Evolutionary conservation across 2,888 invertebrate genomes (phyloP).

Genomic region (Microchrysa polita): DNA sequence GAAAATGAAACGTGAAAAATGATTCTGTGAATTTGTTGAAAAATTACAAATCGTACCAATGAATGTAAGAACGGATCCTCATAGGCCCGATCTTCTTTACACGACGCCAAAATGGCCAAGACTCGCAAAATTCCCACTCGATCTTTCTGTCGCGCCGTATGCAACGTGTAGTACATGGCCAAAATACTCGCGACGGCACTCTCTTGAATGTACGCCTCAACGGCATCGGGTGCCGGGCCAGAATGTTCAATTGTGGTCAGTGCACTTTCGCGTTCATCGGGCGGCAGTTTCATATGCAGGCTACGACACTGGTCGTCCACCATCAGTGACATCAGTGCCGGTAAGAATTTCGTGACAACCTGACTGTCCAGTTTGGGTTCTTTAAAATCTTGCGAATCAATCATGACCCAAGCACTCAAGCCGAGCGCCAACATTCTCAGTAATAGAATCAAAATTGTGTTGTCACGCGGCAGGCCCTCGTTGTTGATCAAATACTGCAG

Average conservation of each 20-base stretch:
- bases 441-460: conserved; percentile 86
- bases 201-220: conserved; percentile 90
- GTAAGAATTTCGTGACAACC: conserved; percentile 93
- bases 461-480: conserved; percentile 90
- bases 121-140: conserved; percentile 84
- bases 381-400: conserved; percentile 93
- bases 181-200: conserved; percentile 91
- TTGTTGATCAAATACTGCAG: conserved; percentile 88
- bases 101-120: conserved; percentile 88
- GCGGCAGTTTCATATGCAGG: conserved; percentile 85
- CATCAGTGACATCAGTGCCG: conserved; percentile 93
- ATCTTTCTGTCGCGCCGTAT: conserved; percentile 84
- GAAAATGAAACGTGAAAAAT: conserved; percentile 30
- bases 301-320: conserved; percentile 87
- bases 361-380: conserved; percentile 94
- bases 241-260: conserved; percentile 94
- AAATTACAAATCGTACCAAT: conserved; percentile 67
- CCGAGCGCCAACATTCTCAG: conserved; percentile 93
- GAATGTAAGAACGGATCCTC: conserved; percentile 96
- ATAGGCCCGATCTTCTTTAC: conserved; percentile 91
- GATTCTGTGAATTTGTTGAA: not conserved
- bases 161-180: conserved; percentile 94
- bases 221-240: conserved; percentile 91
- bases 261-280: conserved; percentile 92
- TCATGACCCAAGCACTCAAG: conserved; percentile 96